phyloP scores from a whole-genome alignment of 2,113 vertebrate genomes.

The Seriola dumerili region DNA sequence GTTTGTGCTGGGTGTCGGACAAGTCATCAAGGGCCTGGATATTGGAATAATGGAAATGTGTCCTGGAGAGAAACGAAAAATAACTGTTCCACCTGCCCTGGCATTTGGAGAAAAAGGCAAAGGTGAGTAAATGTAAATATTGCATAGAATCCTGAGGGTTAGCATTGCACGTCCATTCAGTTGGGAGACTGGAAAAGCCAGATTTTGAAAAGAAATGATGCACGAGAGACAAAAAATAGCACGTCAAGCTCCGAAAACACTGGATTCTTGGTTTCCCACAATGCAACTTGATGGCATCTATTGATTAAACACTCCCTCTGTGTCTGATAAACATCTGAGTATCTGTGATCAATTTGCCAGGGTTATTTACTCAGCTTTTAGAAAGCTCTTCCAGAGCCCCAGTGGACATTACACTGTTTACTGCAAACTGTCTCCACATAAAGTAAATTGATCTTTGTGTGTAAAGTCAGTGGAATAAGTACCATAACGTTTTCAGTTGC shows the following conservation, averaged over 20 bases:
- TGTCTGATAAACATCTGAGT: not conserved
- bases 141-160: not conserved
- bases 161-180: not conserved
- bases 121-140: slow-evolving; percentile 62
- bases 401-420: no score
- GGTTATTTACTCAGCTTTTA: no score
- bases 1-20: slow-evolving; percentile 96
- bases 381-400: not conserved
- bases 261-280: not conserved
- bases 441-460: no score
- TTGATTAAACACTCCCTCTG: not conserved
- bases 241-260: not conserved
- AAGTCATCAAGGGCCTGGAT: slow-evolving; percentile 96
- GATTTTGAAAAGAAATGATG: not conserved
- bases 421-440: no score
- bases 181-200: not conserved
- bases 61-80: slow-evolving; percentile 94
- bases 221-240: not conserved
- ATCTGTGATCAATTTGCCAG: no score
- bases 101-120: slow-evolving; percentile 93
- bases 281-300: not conserved
- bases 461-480: not conserved
- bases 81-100: slow-evolving; percentile 90
- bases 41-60: slow-evolving; percentile 94
- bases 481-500: not conserved